Conservation (phyloP, 2,797 vertebrate genomes). For the Cirrhinus mrigala region DNA sequence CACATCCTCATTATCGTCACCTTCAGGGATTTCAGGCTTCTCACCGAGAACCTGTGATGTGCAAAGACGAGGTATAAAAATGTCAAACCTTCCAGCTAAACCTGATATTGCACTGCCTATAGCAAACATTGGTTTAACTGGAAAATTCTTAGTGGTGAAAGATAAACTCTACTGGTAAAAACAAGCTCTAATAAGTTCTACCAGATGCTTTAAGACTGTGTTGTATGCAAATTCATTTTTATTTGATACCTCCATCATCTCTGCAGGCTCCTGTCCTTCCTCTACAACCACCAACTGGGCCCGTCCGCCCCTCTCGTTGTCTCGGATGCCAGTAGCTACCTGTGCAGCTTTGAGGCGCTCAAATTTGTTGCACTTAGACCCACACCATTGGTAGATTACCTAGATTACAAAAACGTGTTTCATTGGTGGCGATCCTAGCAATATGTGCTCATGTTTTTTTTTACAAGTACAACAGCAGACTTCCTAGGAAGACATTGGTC, state of each 20-base stretch:
- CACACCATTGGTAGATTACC: constrained; percentile 94
- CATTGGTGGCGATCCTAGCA: neutral
- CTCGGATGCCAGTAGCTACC: constrained; percentile 87
- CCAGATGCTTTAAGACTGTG: neutral
- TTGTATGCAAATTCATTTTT: neutral
- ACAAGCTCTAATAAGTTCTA: neutral
- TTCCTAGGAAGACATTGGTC: neutral
- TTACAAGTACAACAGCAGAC: neutral
- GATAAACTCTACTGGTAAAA: neutral
- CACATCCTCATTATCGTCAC: constrained; percentile 80
- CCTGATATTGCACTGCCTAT: neutral
- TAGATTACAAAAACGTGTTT: constrained; percentile 58
- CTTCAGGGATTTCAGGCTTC: constrained; percentile 79
- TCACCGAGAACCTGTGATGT: constrained; percentile 83
- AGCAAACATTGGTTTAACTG: neutral
- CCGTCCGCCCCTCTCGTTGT: constrained; percentile 89
- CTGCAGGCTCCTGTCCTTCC: constrained; percentile 81
- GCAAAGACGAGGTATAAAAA: constrained; percentile 6
- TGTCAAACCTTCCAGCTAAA: neutral
- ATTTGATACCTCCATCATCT: constrained; percentile 77
- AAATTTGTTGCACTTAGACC: constrained; percentile 88
- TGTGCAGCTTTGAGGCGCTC: constrained; percentile 89
- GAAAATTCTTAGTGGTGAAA: neutral
- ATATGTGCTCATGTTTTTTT: neutral
- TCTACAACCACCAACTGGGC: constrained; percentile 84